Evolutionary conservation across 1,140 invertebrate genomes (phyloP).

Genomic region (Brachionus calyciflorus): DNA sequence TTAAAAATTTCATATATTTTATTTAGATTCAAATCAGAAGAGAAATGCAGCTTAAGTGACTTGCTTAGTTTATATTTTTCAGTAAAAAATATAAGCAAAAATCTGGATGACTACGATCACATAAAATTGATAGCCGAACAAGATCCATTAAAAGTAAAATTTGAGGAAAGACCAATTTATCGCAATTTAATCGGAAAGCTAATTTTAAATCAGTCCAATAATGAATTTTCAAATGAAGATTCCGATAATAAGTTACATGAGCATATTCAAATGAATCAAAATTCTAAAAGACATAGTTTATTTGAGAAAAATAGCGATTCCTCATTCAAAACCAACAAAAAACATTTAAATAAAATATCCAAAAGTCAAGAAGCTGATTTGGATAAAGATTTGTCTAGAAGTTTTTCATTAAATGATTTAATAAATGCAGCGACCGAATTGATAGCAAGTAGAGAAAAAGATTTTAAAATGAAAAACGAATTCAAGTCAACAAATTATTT

Average conservation of each 20-base stretch:
- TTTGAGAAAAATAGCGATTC: neutral
- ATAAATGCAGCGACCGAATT: constrained; percentile 31
- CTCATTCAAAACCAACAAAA: neutral
- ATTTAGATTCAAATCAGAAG: constrained; percentile 34
- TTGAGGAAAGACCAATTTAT: constrained; percentile 31
- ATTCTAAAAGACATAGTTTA: neutral
- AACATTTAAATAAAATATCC: neutral
- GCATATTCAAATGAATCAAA: neutral
- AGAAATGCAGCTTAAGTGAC: constrained; percentile 41
- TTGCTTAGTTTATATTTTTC: constrained; percentile 38
- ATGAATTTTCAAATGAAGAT: neutral
- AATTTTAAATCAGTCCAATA: neutral
- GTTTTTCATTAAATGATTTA: constrained; percentile 15
- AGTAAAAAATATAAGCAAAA: constrained; percentile 34
- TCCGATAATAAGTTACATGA: neutral
- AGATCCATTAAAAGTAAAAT: constrained; percentile 13
- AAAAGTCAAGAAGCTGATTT: neutral
- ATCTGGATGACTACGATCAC: constrained; percentile 26
- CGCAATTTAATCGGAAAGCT: constrained; percentile 34
- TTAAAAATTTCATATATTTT: too few species aligned
- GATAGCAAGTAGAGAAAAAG: neutral
- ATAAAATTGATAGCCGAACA: constrained; percentile 36
- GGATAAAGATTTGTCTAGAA: constrained; percentile 11
- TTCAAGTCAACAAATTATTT: neutral
- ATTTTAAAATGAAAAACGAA: neutral